These are phyloP conservation scores for Gopherus evgoodei DNA, from an alignment of 2,113 vertebrate genomes.

Conservation along the genomic window DNA sequence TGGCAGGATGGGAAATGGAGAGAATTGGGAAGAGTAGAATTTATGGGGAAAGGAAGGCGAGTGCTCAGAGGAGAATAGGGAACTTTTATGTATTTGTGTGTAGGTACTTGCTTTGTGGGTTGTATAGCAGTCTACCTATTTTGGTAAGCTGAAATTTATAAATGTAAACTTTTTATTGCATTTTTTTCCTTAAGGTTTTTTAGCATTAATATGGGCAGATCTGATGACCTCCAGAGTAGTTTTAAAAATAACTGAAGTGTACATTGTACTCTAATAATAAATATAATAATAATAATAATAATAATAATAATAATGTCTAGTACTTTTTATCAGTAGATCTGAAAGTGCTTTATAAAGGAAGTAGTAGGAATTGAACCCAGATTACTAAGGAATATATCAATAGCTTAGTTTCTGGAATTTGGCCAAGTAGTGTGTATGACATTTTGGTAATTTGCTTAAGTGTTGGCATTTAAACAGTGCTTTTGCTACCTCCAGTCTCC, in stretches of 20 bases:
- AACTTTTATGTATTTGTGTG: neutral
- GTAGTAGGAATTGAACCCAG: neutral
- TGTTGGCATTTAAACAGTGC: neutral
- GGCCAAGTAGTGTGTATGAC: neutral
- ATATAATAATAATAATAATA: too few species aligned
- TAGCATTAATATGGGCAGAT: neutral
- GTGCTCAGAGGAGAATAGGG: neutral
- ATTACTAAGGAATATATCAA: neutral
- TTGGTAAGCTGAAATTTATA: neutral
- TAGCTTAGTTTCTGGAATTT: neutral
- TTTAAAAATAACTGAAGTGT: neutral
- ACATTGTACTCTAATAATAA: neutral
- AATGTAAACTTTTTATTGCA: neutral
- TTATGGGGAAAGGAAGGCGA: neutral
- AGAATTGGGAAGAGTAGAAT: neutral
- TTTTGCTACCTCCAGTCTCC: conserved; percentile 2
- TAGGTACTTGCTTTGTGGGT: neutral
- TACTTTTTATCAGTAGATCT: neutral
- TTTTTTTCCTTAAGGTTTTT: fast-evolving
- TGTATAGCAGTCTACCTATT: neutral
- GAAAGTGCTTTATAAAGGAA: neutral
- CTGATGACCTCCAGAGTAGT: neutral
- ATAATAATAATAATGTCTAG: too few species aligned
- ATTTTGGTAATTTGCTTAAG: fast-evolving
- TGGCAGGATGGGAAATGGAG: neutral